phyloP scores from a whole-genome alignment of 2,888 invertebrate genomes.

The Schrankia costaestrigalis region DNA sequence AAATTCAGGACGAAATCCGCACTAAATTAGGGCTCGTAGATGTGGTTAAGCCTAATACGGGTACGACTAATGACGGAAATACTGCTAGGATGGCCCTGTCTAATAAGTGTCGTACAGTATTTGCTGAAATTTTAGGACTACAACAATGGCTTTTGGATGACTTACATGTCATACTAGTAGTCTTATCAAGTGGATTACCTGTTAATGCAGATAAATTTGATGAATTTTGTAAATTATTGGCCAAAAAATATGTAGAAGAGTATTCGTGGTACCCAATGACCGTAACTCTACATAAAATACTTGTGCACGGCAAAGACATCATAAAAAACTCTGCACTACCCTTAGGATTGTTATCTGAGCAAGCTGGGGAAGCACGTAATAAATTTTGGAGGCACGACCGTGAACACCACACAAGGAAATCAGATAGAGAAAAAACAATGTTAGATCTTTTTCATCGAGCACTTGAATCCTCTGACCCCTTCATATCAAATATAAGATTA shows the following conservation, averaged over 20 bases:
- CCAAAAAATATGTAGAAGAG: not conserved
- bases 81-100: not conserved
- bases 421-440: no score
- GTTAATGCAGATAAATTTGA: not conserved
- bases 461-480: no score
- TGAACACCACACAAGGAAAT: no score
- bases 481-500: no score
- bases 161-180: not conserved
- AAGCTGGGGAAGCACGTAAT: no score
- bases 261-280: not conserved
- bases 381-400: no score
- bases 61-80: not conserved
- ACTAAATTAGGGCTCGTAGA: not conserved
- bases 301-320: no score
- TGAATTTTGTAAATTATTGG: not conserved
- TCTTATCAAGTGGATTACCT: not conserved
- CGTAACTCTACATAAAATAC: not conserved
- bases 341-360: no score
- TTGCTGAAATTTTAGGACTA: not conserved
- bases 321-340: no score
- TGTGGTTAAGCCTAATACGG: not conserved
- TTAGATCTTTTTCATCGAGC: no score
- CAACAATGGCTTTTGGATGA: not conserved
- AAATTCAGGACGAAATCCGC: not conserved
- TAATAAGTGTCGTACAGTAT: not conserved